Base-by-base conservation (phyloP, 2,888 invertebrate species). In the Plebejus melissa region DNA sequence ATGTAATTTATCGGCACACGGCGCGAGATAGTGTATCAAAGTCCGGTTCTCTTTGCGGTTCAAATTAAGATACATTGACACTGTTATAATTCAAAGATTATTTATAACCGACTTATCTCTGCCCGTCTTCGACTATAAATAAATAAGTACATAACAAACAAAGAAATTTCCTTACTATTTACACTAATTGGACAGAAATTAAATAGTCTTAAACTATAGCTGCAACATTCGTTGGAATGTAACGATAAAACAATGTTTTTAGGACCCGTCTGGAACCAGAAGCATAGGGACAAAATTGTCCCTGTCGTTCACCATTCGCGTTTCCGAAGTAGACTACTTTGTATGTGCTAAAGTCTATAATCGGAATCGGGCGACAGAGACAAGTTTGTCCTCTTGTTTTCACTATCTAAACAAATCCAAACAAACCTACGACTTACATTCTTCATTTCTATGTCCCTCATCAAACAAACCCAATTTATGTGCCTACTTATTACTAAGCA, bases 141-240 rank as follows among this genome's bases (percentile, higher is more conserved):
- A 72, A 72, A 54, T 72, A 71, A 65, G 71, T 71, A 41, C 71
- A 72, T 50, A 72, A 50, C 32, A 72, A 72, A 72, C 72, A 72
- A 72, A 72, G 72, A 72, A 54, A 50, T 72, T 72, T 6, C 54
- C 22, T 32, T 54, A 22, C 71, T 46, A 71, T 50, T 50, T 41
- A 50, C 46, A 71, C 41, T 71, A 71, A 50, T 71, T 71, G 38
- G 11, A 22, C 41, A 36, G n/a, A 36, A 22, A 41, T 71, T 71
- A 71, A 46, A 41, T 71, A 41, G 36, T 54, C 11, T 65, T 28
- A 65, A 70, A n/a, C 9, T 46, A 36, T 65, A 36, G 32, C 65
- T 65, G 36, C 11, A 65, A 65, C 32, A 65, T 36, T 65, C 5
- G 11, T 16, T 65, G 13, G 32, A 32, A 36, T 16, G 32, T 22